Base-by-base conservation (phyloP, 2,888 invertebrate genomes). In the Celastrina argiolus region DNA sequence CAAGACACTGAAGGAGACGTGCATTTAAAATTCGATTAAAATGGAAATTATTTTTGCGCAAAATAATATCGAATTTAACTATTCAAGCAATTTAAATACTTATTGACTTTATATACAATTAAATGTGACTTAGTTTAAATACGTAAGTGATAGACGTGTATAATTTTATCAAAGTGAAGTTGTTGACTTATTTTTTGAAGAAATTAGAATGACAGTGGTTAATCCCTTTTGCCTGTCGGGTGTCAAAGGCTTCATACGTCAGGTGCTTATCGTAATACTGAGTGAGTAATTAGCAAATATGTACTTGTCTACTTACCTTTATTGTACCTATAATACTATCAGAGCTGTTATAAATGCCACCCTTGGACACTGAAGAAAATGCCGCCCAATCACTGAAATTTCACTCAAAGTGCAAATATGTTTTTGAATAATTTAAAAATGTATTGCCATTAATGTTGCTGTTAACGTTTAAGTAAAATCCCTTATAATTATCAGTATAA, bases 281-380 rank as follows among this genome's bases (percentile, higher is more conserved):
- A 76, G 78, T 78, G 65, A 78, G 78, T 74, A 10, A 1, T 63
- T 14, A n/a, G n/a, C n/a, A n/a, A n/a, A n/a, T n/a, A n/a, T n/a
- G n/a, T n/a, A n/a, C n/a, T n/a, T n/a, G n/a, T n/a, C n/a, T n/a
- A n/a, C n/a, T n/a, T n/a, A n/a, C n/a, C n/a, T n/a, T n/a, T n/a
- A n/a, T n/a, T n/a, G n/a, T n/a, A n/a, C n/a, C n/a, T n/a, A n/a
- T n/a, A n/a, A n/a, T n/a, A n/a, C n/a, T n/a, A n/a, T n/a, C n/a
- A n/a, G n/a, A n/a, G n/a, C n/a, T n/a, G n/a, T n/a, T n/a, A n/a
- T n/a, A n/a, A n/a, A n/a, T n/a, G n/a, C n/a, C n/a, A n/a, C n/a
- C n/a, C n/a, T n/a, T n/a, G n/a, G n/a, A n/a, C n/a, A n/a, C n/a
- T n/a, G n/a, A n/a, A n/a, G n/a, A n/a, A n/a, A n/a, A n/a, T n/a